Percentiles rank a stretch among this genome's conserved stretches.
Evolutionary conservation across 2,113 vertebrate genomes (phyloP).

Genomic region (Lipotes vexillifer): DNA sequence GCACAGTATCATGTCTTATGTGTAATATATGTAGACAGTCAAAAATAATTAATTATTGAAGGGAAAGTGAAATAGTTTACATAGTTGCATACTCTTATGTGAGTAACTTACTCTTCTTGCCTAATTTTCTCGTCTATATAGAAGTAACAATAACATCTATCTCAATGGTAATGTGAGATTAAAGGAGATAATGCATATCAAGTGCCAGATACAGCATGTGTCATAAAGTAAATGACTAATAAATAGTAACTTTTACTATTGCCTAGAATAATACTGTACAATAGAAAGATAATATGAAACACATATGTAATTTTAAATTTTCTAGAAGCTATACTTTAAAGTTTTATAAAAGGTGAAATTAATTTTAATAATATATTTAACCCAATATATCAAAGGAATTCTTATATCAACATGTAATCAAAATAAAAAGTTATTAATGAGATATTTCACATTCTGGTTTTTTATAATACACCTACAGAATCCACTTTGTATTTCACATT

Average conservation of each 20-base stretch:
- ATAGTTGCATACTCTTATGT: not conserved
- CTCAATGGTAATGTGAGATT: not conserved
- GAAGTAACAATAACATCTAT: not conserved
- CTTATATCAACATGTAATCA: not conserved
- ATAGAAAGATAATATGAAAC: not conserved
- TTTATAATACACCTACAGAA: not conserved
- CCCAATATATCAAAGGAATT: not conserved
- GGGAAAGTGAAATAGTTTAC: not conserved
- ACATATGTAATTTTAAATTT: not conserved
- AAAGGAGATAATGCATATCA: not conserved
- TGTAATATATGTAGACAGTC: not conserved
- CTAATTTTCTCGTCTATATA: not conserved
- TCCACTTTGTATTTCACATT: not conserved
- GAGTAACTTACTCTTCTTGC: not conserved
- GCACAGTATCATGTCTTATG: not conserved
- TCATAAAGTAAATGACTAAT: not conserved
- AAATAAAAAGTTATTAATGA: conserved; percentile 9
- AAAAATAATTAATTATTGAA: not conserved
- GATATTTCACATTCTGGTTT: not conserved
- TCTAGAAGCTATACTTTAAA: not conserved
- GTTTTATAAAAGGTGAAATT: not conserved
- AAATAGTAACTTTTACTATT: not conserved
- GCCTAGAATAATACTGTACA: not conserved
- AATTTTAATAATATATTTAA: conserved; percentile 11
- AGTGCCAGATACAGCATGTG: not conserved